Evolutionary conservation across 2,113 vertebrate species (phyloP).

Genomic region (Plestiodon gilberti): DNA sequence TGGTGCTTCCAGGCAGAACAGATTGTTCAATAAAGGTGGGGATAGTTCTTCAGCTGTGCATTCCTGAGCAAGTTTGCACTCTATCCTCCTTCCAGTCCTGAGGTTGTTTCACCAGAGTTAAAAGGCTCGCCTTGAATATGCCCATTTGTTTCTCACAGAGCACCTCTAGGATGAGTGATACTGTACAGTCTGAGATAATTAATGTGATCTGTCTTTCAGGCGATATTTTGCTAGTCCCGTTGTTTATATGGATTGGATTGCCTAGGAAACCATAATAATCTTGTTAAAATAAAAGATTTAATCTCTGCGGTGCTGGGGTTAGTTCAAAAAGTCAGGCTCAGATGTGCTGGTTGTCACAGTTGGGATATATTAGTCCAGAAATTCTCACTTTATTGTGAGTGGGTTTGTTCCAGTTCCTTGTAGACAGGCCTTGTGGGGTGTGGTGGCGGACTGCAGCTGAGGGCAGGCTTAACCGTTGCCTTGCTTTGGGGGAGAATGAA

Average conservation of each 20-base stretch:
- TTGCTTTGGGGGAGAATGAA: not conserved
- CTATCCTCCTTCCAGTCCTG: conserved; percentile 35
- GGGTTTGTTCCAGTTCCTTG: not conserved
- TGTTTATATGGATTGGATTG: conserved; percentile 64
- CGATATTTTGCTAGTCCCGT: conserved; percentile 42
- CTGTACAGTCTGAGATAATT: conserved; percentile 46
- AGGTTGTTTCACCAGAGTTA: conserved; percentile 48
- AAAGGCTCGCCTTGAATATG: conserved; percentile 35
- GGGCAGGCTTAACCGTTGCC: fast-evolving
- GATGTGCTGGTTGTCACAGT: not conserved
- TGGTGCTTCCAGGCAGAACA: not conserved
- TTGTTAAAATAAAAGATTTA: conserved; percentile 61
- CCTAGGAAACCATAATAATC: conserved; percentile 61
- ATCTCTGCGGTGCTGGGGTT: conserved; percentile 27
- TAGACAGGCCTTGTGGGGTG: not conserved
- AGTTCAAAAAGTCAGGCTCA: conserved; percentile 43
- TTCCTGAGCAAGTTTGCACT: conserved; percentile 32
- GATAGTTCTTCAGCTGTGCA: not conserved
- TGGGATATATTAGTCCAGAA: conserved; percentile 3
- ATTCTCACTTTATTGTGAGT: not conserved
- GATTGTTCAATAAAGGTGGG: not conserved
- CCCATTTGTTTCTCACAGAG: conserved; percentile 19
- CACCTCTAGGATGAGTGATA: conserved; percentile 36
- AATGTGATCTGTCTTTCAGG: conserved; percentile 37
- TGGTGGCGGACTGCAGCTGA: not conserved